Evolutionary conservation across 1,140 invertebrate species (phyloP).

Genomic region (Drosophila ananassae): DNA sequence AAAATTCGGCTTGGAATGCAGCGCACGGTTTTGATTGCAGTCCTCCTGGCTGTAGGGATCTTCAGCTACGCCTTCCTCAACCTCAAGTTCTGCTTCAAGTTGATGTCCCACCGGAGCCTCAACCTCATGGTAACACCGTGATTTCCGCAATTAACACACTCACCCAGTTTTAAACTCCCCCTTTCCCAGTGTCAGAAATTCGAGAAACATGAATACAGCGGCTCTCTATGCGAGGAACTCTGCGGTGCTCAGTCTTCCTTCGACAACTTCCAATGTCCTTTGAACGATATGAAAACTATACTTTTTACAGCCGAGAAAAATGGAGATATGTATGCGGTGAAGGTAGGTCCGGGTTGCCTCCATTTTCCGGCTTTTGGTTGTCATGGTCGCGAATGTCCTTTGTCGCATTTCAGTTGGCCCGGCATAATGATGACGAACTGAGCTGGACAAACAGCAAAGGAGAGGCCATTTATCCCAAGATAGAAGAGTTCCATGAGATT

Average conservation of each 20-base stretch:
- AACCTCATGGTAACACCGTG: constrained; percentile 69
- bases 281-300: constrained; percentile 73
- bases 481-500: constrained; percentile 79
- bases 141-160: neutral
- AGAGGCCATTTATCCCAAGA: constrained; percentile 66
- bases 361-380: constrained; percentile 24
- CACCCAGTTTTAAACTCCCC: neutral
- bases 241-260: constrained; percentile 61
- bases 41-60: constrained; percentile 70
- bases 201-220: constrained; percentile 71
- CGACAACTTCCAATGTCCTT: constrained; percentile 72
- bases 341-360: constrained; percentile 59
- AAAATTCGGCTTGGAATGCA: constrained; percentile 76
- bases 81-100: constrained; percentile 77
- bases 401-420: constrained; percentile 53
- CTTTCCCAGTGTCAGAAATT: constrained; percentile 67
- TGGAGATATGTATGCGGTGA: constrained; percentile 72
- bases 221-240: constrained; percentile 73
- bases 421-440: constrained; percentile 69
- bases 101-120: constrained; percentile 76
- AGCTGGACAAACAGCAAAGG: constrained; percentile 74
- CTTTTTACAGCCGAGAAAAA: constrained; percentile 79
- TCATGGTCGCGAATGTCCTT: constrained; percentile 8
- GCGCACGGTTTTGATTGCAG: constrained; percentile 70
- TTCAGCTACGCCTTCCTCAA: constrained; percentile 79